These are phyloP conservation scores for Neuroscelio doddi DNA, from an alignment of 2,888 invertebrate species.

Conservation along the genomic window DNA sequence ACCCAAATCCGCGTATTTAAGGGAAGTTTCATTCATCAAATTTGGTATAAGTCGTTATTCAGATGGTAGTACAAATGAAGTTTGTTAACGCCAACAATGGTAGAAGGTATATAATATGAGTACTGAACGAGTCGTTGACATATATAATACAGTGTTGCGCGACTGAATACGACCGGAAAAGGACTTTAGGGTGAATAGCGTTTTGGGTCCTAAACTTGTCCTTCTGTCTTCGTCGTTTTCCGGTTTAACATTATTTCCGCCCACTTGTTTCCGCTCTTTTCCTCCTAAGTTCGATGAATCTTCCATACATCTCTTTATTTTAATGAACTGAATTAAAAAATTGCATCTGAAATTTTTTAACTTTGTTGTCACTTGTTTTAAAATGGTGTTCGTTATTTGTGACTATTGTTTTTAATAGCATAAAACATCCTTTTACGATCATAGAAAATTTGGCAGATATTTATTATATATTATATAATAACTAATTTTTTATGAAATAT, in stretches of 20 bases:
- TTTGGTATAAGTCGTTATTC: slow-evolving; percentile 27
- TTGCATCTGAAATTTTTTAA: too few species aligned
- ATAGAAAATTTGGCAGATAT: too few species aligned
- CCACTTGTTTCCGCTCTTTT: slow-evolving; percentile 44
- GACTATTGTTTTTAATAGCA: too few species aligned
- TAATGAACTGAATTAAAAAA: slow-evolving; percentile 25
- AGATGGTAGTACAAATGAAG: slow-evolving; percentile 28
- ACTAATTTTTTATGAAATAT: too few species aligned
- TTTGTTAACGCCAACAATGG: slow-evolving; percentile 31
- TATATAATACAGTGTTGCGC: slow-evolving; percentile 30
- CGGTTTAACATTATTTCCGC: slow-evolving; percentile 57
- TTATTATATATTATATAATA: too few species aligned
- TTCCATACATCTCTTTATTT: slow-evolving; percentile 23
- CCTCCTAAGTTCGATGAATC: slow-evolving; percentile 15
- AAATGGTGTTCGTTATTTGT: too few species aligned
- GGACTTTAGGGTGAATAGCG: slow-evolving; percentile 55
- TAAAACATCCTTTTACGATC: too few species aligned
- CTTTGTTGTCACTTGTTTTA: too few species aligned
- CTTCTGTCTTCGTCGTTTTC: slow-evolving; percentile 62
- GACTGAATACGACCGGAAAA: slow-evolving; percentile 44
- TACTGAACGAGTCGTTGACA: slow-evolving; percentile 22
- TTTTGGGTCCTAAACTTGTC: slow-evolving; percentile 58
- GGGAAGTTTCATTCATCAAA: slow-evolving; percentile 31
- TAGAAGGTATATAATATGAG: slow-evolving; percentile 42
- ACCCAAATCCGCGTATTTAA: slow-evolving; percentile 42